phyloP scores from a whole-genome alignment of 2,888 invertebrate genomes.

The Diarsia rubi region DNA sequence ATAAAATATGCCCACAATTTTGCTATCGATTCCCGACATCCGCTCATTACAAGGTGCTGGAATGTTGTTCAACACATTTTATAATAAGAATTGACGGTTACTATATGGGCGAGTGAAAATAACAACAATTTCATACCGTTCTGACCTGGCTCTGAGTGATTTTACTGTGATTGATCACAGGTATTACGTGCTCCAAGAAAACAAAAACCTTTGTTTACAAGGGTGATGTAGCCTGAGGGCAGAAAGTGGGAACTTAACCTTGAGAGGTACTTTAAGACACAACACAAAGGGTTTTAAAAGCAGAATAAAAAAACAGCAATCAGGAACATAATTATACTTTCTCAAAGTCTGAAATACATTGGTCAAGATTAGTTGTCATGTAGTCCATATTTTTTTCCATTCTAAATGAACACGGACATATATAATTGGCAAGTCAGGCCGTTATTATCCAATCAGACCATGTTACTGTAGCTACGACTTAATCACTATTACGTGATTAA shows the following conservation, averaged over 20 bases:
- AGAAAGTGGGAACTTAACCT: neutral
- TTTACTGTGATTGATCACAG: conserved; percentile 63
- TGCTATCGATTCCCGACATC: conserved; percentile 89
- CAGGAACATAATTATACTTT: neutral
- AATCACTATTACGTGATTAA: conserved; percentile 61
- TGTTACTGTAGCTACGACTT: conserved; percentile 52
- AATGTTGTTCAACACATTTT: conserved; percentile 88
- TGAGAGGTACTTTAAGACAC: conserved; percentile 3
- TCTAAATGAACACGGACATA: conserved; percentile 31
- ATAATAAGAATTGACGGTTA: conserved; percentile 81
- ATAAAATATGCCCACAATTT: conserved; percentile 87
- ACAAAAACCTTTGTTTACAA: conserved; percentile 41
- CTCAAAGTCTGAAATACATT: neutral
- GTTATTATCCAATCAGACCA: conserved; percentile 61
- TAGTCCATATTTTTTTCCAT: conserved; percentile 16
- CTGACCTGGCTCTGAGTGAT: conserved; percentile 59
- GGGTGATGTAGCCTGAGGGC: conserved; percentile 6
- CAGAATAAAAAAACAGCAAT: neutral
- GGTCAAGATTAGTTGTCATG: neutral
- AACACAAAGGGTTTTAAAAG: neutral
- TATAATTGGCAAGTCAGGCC: conserved; percentile 47
- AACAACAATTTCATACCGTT: conserved; percentile 70
- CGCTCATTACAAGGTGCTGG: conserved; percentile 88
- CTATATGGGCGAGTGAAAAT: conserved; percentile 77
- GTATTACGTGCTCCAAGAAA: conserved; percentile 37